A percentile compares a stretch with the other conserved stretches of the same genome.
These are phyloP conservation scores for Metopolophium dirhodum DNA, from an alignment of 1,140 invertebrate species.

Conservation along the genomic window DNA sequence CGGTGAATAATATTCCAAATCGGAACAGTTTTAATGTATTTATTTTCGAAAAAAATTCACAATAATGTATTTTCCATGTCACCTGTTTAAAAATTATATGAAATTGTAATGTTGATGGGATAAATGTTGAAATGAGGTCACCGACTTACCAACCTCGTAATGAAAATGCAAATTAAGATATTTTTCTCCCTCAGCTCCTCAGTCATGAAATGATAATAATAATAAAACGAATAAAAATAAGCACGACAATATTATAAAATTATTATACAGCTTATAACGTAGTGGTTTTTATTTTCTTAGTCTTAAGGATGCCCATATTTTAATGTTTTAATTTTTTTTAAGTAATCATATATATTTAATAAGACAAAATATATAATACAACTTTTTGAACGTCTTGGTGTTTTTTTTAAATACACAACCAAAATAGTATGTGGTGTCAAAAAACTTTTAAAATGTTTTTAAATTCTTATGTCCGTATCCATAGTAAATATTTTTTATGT, in stretches of 20 bases:
- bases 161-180: conserved; percentile 9
- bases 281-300: not conserved
- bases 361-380: not conserved
- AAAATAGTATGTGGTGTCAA: not conserved
- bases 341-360: not conserved
- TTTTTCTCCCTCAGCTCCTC: not conserved
- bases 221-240: not conserved
- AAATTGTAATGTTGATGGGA: conserved; percentile 9
- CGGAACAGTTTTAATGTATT: not conserved
- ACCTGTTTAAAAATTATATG: not conserved
- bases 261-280: not conserved
- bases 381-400: not conserved
- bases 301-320: not conserved
- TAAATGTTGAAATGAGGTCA: not conserved
- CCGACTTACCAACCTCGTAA: not conserved
- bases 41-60: not conserved
- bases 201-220: not conserved
- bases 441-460: too few species aligned
- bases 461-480: not conserved
- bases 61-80: not conserved
- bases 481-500: too few species aligned
- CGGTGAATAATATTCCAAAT: not conserved
- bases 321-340: not conserved
- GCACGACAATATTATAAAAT: not conserved
- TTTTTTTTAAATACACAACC: not conserved